Evolutionary conservation across 2,888 invertebrate species (phyloP).

Genomic region (Crossocerus cetratus): DNA sequence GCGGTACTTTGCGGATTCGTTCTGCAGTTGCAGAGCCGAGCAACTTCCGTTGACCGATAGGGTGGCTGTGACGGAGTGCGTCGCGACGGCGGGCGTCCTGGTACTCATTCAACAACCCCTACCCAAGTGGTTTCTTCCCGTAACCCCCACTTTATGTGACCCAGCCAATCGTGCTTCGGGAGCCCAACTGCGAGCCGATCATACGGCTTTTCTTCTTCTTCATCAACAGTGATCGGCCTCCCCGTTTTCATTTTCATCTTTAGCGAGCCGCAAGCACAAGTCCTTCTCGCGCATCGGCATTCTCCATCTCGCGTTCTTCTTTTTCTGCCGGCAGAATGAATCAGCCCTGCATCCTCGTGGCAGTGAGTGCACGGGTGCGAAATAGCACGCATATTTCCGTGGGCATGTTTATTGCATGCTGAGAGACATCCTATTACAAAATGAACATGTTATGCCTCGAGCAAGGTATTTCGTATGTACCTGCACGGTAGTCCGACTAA

Average conservation of each 20-base stretch:
- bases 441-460: conserved; percentile 37
- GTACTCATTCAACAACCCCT: conserved; percentile 73
- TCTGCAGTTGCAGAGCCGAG: conserved; percentile 17
- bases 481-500: neutral
- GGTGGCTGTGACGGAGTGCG: conserved; percentile 68
- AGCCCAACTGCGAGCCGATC: conserved; percentile 16
- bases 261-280: conserved; percentile 4
- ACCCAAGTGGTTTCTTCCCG: conserved; percentile 53
- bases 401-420: conserved; percentile 52
- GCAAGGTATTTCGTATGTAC: conserved; percentile 21
- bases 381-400: conserved; percentile 53
- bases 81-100: conserved; percentile 62
- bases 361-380: conserved; percentile 33
- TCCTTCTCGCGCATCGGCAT: conserved; percentile 19
- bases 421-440: conserved; percentile 42
- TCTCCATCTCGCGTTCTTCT: conserved; percentile 13
- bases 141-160: conserved; percentile 52
- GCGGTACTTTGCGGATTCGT: conserved; percentile 10
- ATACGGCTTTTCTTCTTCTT: conserved; percentile 20
- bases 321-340: conserved; percentile 31
- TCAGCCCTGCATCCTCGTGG: conserved; percentile 27
- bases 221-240: neutral
- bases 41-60: conserved; percentile 51
- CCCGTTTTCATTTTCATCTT: neutral
- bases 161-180: conserved; percentile 57